Percentiles rank a stretch among this genome's conserved stretches.
Conservation (phyloP, 2,113 vertebrate genomes). For the Cichladusa arquata region DNA sequence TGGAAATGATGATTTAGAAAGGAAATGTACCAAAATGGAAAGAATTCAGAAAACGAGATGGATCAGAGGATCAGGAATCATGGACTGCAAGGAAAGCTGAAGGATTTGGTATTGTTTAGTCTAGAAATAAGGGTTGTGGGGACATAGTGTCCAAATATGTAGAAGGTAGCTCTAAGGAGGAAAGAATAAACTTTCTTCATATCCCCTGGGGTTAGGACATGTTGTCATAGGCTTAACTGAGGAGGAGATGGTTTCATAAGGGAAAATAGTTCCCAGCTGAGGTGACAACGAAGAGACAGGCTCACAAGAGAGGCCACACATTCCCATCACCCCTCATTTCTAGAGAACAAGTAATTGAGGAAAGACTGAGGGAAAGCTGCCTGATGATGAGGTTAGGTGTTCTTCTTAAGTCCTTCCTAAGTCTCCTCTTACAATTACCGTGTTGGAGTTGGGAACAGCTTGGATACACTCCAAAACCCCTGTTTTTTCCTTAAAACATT, state of each 20-base stretch:
- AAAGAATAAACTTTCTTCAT: slow-evolving; percentile 18
- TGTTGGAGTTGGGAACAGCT: background rate
- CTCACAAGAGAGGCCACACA: background rate
- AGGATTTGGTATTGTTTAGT: slow-evolving; percentile 51
- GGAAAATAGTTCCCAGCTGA: background rate
- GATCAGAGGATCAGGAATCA: background rate
- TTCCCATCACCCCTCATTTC: background rate
- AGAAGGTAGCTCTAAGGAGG: slow-evolving; percentile 6
- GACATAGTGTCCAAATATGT: slow-evolving; percentile 18
- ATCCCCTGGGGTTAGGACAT: slow-evolving; percentile 9
- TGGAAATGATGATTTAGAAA: background rate
- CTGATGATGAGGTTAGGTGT: background rate
- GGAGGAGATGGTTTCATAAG: background rate
- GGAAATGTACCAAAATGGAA: slow-evolving; percentile 25
- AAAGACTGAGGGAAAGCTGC: background rate
- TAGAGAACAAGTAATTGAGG: background rate
- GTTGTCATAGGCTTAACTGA: slow-evolving; percentile 10
- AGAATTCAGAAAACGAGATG: slow-evolving; percentile 21
- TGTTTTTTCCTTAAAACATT: background rate
- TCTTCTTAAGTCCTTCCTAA: background rate
- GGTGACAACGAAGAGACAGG: background rate
- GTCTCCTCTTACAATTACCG: fast-evolving
- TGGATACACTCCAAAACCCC: fast-evolving
- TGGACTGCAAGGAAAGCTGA: background rate
- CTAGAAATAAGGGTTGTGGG: slow-evolving; percentile 16